A percentile compares a stretch with the other conserved stretches of the same genome.
phyloP scores from a whole-genome alignment of 1,140 invertebrate species.

The Hylyphantes graminicola region DNA sequence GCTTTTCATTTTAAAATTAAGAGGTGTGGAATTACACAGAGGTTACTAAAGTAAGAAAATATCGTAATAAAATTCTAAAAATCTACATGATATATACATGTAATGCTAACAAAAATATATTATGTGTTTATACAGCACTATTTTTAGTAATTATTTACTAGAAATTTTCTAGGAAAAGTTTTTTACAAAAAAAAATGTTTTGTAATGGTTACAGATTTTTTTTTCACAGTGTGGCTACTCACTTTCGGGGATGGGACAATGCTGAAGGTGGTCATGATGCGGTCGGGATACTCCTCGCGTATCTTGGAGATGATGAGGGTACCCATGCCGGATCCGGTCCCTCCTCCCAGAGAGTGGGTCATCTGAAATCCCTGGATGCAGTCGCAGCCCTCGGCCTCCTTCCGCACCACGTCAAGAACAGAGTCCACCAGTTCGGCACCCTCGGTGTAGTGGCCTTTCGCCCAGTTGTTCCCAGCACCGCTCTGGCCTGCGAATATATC shows the following conservation, averaged over 20 bases:
- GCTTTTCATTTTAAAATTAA: no score
- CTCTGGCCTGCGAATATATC: conserved; percentile 65
- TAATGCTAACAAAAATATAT: no score
- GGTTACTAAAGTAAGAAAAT: no score
- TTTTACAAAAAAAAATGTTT: no score
- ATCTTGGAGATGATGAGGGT: conserved; percentile 77
- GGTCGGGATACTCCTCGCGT: conserved; percentile 70
- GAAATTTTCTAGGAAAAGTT: no score
- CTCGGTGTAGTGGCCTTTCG: conserved; percentile 93
- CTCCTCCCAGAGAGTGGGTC: conserved; percentile 82
- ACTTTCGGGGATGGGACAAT: conserved; percentile 71
- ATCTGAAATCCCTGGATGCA: conserved; percentile 82
- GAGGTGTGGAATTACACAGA: no score
- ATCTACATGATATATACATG: no score
- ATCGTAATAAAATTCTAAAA: no score
- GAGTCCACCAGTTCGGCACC: conserved; percentile 76
- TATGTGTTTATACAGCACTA: no score
- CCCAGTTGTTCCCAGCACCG: conserved; percentile 85
- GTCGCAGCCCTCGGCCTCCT: conserved; percentile 88
- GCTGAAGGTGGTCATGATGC: conserved; percentile 70
- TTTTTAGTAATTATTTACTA: no score
- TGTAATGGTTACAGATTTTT: no score
- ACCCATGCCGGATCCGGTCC: conserved; percentile 89
- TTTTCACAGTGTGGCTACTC: no score
- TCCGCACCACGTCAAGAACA: conserved; percentile 85